These are phyloP conservation scores for Tetragonisca angustula DNA, from an alignment of 2,888 invertebrate species.

Conservation along the genomic window DNA sequence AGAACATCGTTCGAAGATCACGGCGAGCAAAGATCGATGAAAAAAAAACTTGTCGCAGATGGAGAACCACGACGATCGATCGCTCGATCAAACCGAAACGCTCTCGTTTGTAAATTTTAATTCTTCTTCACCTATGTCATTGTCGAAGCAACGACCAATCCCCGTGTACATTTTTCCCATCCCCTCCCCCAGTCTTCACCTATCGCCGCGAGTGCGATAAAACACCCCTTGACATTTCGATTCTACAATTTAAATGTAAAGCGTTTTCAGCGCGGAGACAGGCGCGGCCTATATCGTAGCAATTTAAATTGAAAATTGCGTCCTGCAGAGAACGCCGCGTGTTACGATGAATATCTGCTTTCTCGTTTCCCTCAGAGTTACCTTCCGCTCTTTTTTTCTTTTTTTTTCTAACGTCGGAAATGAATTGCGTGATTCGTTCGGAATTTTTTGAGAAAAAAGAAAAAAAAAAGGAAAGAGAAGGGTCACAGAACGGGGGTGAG, in stretches of 20 bases:
- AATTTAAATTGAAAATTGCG: conserved; percentile 24
- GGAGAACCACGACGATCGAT: no score
- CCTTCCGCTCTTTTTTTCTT: background rate
- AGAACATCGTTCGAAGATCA: no score
- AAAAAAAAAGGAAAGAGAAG: background rate
- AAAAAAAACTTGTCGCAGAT: no score
- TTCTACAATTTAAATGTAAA: conserved; percentile 15
- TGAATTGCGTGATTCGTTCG: conserved; percentile 3
- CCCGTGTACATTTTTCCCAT: background rate
- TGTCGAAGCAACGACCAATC: no score
- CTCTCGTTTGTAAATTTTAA: background rate
- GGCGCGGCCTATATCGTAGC: background rate
- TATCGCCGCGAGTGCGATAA: background rate
- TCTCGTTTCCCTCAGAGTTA: background rate
- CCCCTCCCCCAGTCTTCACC: background rate
- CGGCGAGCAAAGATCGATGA: no score
- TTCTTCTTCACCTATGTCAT: background rate
- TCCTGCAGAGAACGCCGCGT: no score
- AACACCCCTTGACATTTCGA: background rate
- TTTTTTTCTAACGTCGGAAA: background rate
- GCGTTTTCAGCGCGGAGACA: background rate
- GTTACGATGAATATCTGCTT: background rate
- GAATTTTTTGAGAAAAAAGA: background rate
- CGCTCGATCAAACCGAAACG: no score
- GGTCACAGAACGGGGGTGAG: no score